Base-by-base conservation (phyloP, 2,888 invertebrate species). In the Lumbricus terrestris region DNA sequence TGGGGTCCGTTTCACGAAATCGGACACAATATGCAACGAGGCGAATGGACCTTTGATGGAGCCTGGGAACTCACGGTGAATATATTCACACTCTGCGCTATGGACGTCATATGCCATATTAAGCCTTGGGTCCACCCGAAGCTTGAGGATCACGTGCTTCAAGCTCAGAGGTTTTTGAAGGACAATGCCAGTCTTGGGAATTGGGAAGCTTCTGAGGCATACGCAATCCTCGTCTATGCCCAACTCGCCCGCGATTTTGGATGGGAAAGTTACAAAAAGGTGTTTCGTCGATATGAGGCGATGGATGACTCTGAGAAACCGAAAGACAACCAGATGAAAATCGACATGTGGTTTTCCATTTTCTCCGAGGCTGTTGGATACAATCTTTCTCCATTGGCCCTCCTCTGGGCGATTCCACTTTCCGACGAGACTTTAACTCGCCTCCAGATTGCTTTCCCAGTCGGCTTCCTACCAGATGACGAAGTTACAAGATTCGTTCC, bases 1-100 rank as follows among this genome's bases (percentile, higher is more conserved):
- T 93, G 93, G 93, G 93, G 93, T 1, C 37, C 92, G 69, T 93
- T 91, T 90, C 93, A 93, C 89, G 93, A 93, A 90, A 88, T 93
- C 8, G 93, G 93, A n/a, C 93, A 93, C 91, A 93, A 93, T 89
- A 90, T 93, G 91, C 93, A 93, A 91, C 82, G 90, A 42, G 37
- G 29, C 3, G 90, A 69, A 38, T 93, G 93, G 93, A 93, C 93
- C 8, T 93, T 92, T 47, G 90, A 91, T 15, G 93, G 92, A 16
- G 92, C 92, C 2, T 40, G 40, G 6, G 91, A 92, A 88, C 92
- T 93, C 6, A 93, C 93, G 29, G 91, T 91, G 88, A 93, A 93
- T 88, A 91, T 93, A 34, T 93, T 93, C 91, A 92, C 93, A 23
- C 90, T 93, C 15, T 91, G 92, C 89, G 93, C 92, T 34, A 93